Evolutionary conservation across 2,113 vertebrate genomes (phyloP).

Genomic region (Crotalus horridus): DNA sequence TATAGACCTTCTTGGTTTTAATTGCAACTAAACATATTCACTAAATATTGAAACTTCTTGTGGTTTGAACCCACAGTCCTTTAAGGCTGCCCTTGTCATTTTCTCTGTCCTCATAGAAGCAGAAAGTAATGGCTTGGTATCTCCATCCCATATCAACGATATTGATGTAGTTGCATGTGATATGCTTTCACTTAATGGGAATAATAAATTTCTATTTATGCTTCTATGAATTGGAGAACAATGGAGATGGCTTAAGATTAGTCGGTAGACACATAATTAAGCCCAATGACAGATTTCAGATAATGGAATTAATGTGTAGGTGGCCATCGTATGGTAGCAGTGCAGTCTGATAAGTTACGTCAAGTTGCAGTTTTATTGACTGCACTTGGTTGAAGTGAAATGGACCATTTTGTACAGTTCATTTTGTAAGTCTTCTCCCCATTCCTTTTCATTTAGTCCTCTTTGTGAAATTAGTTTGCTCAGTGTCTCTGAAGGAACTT

Average conservation of each 20-base stretch:
- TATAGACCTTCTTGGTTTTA: background rate
- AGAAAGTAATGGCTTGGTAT: background rate
- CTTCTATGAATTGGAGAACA: background rate
- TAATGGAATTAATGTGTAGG: background rate
- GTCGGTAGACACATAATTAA: background rate
- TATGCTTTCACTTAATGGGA: background rate
- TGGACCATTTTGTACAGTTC: background rate
- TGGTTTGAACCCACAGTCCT: background rate
- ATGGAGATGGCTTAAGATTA: background rate
- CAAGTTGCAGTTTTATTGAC: background rate
- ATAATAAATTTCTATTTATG: background rate
- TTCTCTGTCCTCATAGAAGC: background rate
- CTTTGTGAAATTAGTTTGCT: background rate
- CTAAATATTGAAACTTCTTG: background rate
- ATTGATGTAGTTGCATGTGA: background rate
- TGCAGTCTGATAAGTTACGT: no score
- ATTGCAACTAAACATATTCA: background rate
- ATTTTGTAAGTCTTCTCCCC: background rate
- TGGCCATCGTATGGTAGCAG: background rate
- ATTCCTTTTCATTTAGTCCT: background rate
- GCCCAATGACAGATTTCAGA: background rate
- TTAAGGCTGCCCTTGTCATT: background rate
- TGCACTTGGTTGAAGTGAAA: background rate
- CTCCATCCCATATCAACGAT: background rate
- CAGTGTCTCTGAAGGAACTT: constrained; percentile 24